Percentiles rank a stretch among this genome's conserved stretches.
phyloP scores from a whole-genome alignment of 2,113 vertebrate species.

The Siniperca chuatsi region DNA sequence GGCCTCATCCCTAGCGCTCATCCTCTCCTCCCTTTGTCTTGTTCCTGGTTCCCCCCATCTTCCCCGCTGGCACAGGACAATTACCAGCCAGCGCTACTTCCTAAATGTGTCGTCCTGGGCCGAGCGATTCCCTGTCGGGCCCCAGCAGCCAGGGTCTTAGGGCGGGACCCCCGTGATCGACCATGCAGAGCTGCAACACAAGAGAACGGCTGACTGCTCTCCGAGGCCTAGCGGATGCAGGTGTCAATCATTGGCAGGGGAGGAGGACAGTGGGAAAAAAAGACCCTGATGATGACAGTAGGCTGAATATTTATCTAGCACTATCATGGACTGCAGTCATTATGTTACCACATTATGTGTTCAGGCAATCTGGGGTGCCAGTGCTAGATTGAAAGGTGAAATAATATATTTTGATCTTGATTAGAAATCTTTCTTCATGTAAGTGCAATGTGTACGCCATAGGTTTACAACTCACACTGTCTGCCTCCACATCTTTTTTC shows the following conservation, averaged over 20 bases:
- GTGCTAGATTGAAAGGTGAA: slow-evolving; percentile 6
- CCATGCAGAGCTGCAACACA: slow-evolving; percentile 74
- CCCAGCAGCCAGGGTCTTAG: slow-evolving; percentile 51
- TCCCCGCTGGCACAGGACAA: slow-evolving; percentile 78
- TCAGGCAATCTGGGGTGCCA: neutral
- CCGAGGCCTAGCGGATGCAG: slow-evolving; percentile 65
- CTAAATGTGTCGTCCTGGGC: slow-evolving; percentile 75
- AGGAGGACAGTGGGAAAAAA: slow-evolving; percentile 35
- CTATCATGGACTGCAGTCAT: neutral
- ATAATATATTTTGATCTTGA: slow-evolving; percentile 47
- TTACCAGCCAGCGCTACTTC: slow-evolving; percentile 74
- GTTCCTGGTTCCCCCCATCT: slow-evolving; percentile 48
- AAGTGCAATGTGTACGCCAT: neutral
- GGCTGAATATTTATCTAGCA: slow-evolving; percentile 46
- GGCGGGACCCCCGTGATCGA: slow-evolving; percentile 64
- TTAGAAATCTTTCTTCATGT: slow-evolving; percentile 39
- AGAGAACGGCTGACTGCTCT: slow-evolving; percentile 65
- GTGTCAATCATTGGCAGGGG: slow-evolving; percentile 70
- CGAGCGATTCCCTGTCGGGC: slow-evolving; percentile 48
- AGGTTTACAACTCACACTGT: slow-evolving; percentile 2
- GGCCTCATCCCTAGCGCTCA: slow-evolving; percentile 56
- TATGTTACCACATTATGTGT: slow-evolving; percentile 12
- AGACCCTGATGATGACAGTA: slow-evolving; percentile 1
- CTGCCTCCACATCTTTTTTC: neutral
- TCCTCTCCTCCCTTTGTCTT: slow-evolving; percentile 72